A percentile compares a stretch with the other conserved stretches of the same genome.
Conservation (phyloP, 2,888 invertebrate species). For the Idaea dimidiata region DNA sequence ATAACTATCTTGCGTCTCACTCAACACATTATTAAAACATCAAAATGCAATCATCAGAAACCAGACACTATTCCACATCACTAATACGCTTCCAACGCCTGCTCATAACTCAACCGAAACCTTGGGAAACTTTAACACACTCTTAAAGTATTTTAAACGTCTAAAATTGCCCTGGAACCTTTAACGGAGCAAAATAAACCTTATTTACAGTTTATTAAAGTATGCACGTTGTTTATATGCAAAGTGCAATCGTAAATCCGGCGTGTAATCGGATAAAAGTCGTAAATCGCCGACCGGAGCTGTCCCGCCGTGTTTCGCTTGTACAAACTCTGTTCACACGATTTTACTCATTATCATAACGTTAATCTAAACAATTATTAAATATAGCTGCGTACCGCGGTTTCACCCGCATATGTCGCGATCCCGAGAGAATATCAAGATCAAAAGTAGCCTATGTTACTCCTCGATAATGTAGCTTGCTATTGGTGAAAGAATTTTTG, state of each 20-base stretch:
- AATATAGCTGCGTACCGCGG: too few relatives aligned
- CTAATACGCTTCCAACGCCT: not conserved
- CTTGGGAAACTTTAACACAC: conserved; percentile 1
- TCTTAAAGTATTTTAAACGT: not conserved
- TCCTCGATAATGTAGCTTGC: too few relatives aligned
- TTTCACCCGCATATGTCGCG: too few relatives aligned
- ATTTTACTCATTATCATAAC: conserved; percentile 46
- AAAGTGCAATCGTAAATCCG: conserved; percentile 38
- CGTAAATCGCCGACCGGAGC: conserved; percentile 38
- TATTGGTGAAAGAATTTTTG: too few relatives aligned
- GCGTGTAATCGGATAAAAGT: conserved; percentile 40
- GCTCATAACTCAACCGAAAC: not conserved
- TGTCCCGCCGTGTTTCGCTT: conserved; percentile 42
- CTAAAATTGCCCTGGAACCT: not conserved
- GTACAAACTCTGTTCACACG: conserved; percentile 61
- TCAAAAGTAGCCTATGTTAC: too few relatives aligned
- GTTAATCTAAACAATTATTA: conserved; percentile 46
- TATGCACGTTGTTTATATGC: conserved; percentile 28
- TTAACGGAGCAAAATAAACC: conserved; percentile 12
- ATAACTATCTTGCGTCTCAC: not conserved
- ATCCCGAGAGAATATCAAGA: too few relatives aligned
- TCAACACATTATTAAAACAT: conserved; percentile 1
- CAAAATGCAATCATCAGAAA: not conserved
- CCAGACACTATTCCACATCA: not conserved
- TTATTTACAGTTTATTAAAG: conserved; percentile 22